Percentiles rank a stretch among this genome's conserved stretches.
phyloP scores from a whole-genome alignment of 2,113 vertebrate genomes.

The Daphoenositta chrysoptera region DNA sequence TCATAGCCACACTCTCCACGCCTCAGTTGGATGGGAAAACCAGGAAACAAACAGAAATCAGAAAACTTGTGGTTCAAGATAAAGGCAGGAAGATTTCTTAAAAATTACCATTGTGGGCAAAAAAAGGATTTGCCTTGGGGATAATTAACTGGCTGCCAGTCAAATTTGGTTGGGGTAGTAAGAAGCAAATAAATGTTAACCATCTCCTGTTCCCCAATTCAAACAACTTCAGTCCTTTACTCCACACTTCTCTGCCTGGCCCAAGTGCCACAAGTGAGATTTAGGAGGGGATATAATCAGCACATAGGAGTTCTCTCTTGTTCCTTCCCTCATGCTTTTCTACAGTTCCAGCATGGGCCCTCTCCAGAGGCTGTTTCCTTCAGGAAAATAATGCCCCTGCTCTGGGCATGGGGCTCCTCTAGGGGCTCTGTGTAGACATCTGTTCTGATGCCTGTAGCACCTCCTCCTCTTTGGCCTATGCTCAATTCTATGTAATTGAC shows the following conservation, averaged over 20 bases:
- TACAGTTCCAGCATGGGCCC: too few species aligned
- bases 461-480: background rate
- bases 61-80: background rate
- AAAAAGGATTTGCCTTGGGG: background rate
- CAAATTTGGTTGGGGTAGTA: background rate
- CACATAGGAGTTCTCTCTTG: background rate
- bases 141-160: background rate
- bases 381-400: background rate
- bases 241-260: background rate
- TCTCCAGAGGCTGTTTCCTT: background rate
- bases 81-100: background rate
- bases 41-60: background rate
- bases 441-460: background rate
- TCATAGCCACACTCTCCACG: rapidly evolving
- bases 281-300: background rate
- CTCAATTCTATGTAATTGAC: background rate
- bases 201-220: rapidly evolving
- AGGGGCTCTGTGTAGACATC: too few species aligned
- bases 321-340: background rate
- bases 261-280: background rate
- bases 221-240: background rate
- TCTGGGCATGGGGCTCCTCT: background rate
- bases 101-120: background rate
- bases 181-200: background rate
- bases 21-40: background rate